Evolutionary conservation across 2,888 invertebrate species (phyloP).

Genomic region (Aphidoletes aphidimyza): DNA sequence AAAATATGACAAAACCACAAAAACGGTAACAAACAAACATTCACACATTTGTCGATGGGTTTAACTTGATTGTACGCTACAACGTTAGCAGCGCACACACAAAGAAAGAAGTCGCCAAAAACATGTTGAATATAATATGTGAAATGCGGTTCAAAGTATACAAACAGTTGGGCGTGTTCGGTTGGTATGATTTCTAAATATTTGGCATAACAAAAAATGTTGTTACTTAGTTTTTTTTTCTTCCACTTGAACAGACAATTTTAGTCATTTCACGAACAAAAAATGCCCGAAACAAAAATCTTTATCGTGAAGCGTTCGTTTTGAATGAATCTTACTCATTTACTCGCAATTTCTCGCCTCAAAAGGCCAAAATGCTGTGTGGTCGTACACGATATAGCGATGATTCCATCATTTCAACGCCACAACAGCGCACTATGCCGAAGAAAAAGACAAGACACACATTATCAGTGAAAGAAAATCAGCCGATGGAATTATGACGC

Average conservation of each 20-base stretch:
- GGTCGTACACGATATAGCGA: background rate
- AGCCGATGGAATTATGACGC: background rate
- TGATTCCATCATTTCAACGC: background rate
- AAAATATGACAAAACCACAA: slow-evolving; percentile 33
- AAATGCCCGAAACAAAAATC: no score
- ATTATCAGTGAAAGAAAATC: background rate
- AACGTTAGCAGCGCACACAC: no score
- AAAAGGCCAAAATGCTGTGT: no score
- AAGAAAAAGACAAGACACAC: background rate
- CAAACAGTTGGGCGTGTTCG: slow-evolving; percentile 41
- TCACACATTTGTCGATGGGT: background rate
- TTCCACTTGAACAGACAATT: background rate
- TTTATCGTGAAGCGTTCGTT: no score
- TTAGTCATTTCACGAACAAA: background rate
- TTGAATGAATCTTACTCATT: no score
- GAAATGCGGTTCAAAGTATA: background rate
- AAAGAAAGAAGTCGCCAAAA: background rate
- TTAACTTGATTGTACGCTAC: no score
- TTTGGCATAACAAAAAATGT: background rate
- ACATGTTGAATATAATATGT: background rate
- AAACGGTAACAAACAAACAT: slow-evolving; percentile 32
- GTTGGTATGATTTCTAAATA: background rate
- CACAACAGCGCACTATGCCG: background rate
- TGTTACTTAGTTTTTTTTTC: background rate
- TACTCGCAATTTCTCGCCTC: background rate